Conservation (phyloP, 2,888 invertebrate genomes). For the Maniola hyperantus region DNA sequence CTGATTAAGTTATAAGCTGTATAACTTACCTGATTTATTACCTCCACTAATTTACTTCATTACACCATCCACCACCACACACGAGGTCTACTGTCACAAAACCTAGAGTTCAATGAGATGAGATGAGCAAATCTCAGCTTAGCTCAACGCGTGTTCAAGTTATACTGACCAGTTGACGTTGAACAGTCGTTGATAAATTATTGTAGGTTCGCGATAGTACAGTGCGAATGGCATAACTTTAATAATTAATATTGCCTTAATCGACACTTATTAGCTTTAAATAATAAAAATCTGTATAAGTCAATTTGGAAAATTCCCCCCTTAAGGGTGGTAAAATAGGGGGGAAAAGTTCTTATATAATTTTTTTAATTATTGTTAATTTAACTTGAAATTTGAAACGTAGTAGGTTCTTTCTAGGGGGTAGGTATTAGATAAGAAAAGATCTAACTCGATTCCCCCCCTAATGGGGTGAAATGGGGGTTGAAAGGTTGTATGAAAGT, state of each 20-base stretch:
- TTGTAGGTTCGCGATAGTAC: background rate
- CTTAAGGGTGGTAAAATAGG: no score
- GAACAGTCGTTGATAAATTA: background rate
- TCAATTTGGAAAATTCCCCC: no score
- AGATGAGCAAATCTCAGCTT: conserved; percentile 10
- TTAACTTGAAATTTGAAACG: no score
- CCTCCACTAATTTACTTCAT: background rate
- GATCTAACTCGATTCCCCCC: no score
- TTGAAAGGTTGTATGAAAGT: no score
- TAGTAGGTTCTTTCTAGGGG: no score
- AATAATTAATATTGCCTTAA: background rate
- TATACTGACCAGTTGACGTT: conserved; percentile 39
- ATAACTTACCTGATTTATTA: background rate
- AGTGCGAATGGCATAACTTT: background rate
- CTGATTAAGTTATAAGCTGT: background rate
- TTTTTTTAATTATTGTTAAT: no score
- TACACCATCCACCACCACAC: no score
- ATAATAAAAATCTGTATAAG: no score
- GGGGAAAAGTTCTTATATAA: background rate
- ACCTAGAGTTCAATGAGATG: background rate
- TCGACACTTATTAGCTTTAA: background rate
- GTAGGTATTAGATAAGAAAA: no score
- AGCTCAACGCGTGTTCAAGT: conserved; percentile 29
- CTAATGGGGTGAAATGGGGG: no score
- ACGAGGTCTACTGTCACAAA: background rate